Conservation (phyloP, 2,113 vertebrate genomes). For the Phasianus colchicus region DNA sequence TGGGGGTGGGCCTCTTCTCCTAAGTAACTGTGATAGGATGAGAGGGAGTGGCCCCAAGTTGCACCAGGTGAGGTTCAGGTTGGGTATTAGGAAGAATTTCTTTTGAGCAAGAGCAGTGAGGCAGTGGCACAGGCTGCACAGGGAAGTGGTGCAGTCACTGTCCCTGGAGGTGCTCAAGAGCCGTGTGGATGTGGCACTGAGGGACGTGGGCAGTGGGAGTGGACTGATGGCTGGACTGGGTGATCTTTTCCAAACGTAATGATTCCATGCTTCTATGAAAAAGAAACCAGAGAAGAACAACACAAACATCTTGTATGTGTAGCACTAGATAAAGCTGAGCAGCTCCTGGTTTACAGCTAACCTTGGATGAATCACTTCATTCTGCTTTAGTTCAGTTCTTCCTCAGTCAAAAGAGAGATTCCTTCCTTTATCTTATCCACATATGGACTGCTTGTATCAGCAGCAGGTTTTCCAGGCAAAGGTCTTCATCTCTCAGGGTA, state of each 20-base stretch:
- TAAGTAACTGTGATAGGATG: background rate
- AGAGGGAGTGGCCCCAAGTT: background rate
- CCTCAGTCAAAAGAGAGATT: fast-evolving
- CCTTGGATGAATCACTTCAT: background rate
- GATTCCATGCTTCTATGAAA: background rate
- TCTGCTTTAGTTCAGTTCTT: background rate
- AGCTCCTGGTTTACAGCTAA: background rate
- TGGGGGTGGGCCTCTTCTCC: background rate
- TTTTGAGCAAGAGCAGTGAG: background rate
- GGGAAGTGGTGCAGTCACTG: background rate
- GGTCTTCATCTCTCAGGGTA: background rate
- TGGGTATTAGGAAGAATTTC: background rate
- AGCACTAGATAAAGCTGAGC: background rate
- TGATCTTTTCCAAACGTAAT: background rate
- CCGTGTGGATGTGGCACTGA: background rate
- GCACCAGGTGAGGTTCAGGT: background rate
- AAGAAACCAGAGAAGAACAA: background rate
- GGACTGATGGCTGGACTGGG: background rate
- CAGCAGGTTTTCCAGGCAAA: background rate
- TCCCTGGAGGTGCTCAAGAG: background rate
- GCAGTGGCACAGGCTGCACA: background rate
- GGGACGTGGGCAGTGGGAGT: no score
- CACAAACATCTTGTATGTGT: no score
- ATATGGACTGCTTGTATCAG: background rate
- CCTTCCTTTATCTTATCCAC: background rate